These are phyloP conservation scores for Chionomys nivalis DNA, from an alignment of 2,113 vertebrate species.

Conservation along the genomic window DNA sequence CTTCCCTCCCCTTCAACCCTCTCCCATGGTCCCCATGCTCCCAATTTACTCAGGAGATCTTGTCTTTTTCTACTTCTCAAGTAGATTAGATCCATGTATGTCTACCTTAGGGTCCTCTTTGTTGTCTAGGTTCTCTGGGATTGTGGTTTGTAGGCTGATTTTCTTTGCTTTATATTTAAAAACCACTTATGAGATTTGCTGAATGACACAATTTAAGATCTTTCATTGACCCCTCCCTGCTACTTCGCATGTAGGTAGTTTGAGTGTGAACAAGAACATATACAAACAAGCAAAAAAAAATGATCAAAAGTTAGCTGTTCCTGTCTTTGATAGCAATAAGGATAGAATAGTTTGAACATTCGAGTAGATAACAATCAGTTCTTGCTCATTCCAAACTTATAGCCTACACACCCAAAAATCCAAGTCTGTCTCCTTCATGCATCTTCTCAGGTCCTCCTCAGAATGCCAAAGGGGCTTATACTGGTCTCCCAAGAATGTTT, in stretches of 20 bases:
- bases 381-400: not conserved
- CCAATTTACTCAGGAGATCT: no score
- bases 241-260: not conserved
- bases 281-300: not conserved
- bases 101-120: no score
- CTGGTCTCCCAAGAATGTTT: not conserved
- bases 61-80: no score
- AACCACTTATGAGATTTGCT: not conserved
- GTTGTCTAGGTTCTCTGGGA: no score
- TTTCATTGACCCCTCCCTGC: not conserved
- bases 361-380: not conserved
- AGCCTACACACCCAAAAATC: not conserved
- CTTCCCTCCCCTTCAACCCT: no score
- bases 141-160: no score
- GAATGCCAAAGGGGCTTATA: fast-evolving
- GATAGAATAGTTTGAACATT: not conserved
- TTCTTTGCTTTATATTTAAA: no score
- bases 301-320: not conserved
- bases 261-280: not conserved
- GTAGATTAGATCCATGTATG: no score
- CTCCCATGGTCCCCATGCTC: no score
- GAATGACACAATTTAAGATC: not conserved
- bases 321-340: not conserved
- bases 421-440: not conserved
- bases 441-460: not conserved